Percentiles rank a stretch among this genome's conserved stretches.
These are phyloP conservation scores for Buceros bicornis DNA, from an alignment of 2,797 vertebrate species.

Conservation along the genomic window DNA sequence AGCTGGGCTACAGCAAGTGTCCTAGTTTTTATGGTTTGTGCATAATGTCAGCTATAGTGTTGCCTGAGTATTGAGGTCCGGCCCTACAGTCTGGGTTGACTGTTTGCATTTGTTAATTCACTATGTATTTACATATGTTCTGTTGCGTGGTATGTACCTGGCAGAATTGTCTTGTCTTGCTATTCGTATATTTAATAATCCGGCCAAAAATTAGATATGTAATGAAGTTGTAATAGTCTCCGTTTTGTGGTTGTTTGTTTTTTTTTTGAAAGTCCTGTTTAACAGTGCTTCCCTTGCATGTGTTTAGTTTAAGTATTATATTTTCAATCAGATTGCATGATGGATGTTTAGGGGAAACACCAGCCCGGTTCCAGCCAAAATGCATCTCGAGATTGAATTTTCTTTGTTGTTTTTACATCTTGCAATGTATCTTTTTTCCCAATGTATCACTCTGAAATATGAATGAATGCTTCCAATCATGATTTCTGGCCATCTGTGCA, in stretches of 20 bases:
- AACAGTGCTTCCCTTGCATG: background rate
- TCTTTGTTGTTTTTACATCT: background rate
- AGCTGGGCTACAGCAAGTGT: background rate
- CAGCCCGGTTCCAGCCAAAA: background rate
- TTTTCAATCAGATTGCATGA: background rate
- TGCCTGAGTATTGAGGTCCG: background rate
- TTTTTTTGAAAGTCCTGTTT: background rate
- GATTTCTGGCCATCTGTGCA: constrained; percentile 33
- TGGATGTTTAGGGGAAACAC: background rate
- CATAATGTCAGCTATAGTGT: background rate
- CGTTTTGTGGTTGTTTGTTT: too few relatives aligned
- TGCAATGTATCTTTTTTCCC: background rate
- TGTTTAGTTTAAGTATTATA: background rate
- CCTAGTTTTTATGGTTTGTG: background rate
- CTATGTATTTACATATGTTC: background rate
- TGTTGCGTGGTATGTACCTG: background rate
- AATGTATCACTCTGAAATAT: constrained; percentile 14
- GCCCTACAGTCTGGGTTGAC: background rate
- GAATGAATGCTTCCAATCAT: constrained; percentile 9
- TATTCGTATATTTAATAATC: background rate
- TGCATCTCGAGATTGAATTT: background rate
- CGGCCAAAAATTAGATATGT: background rate
- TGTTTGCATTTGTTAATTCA: background rate
- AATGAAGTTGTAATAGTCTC: background rate
- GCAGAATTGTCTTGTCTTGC: background rate